Evolutionary conservation across 2,113 vertebrate species (phyloP), one percentile per base, ranked within the genome.

Genomic region (Ascaphus truei): DNA sequence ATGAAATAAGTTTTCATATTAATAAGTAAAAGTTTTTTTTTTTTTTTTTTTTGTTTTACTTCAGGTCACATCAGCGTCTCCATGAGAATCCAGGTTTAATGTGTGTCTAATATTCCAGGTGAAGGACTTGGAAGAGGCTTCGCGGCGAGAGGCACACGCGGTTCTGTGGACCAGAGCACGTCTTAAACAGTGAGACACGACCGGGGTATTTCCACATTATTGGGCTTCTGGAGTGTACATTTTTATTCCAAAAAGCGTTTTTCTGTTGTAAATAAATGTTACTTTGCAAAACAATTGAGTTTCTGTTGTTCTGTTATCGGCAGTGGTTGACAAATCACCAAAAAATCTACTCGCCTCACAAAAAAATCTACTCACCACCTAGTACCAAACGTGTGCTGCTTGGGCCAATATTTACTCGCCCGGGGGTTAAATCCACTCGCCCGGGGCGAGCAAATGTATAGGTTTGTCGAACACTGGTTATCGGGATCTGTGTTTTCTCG

Each of bases 241-340:
- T 26, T 63, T 67, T 45, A 12, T 34, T 27, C n/a, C n/a, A n/a
- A n/a, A n/a, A n/a, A n/a, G n/a, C n/a, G 3, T 12, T 5, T 15
- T 25, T 51, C 51, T 51, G 27, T 20, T 51, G 56, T 59, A 60
- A 59, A 60, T 59, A 69, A 67, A 67, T 25, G 7, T 55, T 55
- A 62, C 47, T 62, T 62, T 48, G 18, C 26, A 62, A 51, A 26
- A 26, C n/a, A n/a, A n/a, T n/a, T n/a, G n/a, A n/a, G n/a, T n/a
- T n/a, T n/a, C n/a, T n/a, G n/a, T n/a, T n/a, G n/a, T n/a, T n/a
- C n/a, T n/a, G n/a, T n/a, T n/a, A n/a, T n/a, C n/a, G n/a, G n/a
- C n/a, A n/a, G n/a, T n/a, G n/a, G n/a, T n/a, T n/a, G n/a, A n/a
- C n/a, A n/a, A n/a, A n/a, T n/a, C n/a, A n/a, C n/a, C n/a, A n/a